These are phyloP conservation scores for Protaetia brevitarsis DNA, from an alignment of 1,140 invertebrate species.

Conservation along the genomic window DNA sequence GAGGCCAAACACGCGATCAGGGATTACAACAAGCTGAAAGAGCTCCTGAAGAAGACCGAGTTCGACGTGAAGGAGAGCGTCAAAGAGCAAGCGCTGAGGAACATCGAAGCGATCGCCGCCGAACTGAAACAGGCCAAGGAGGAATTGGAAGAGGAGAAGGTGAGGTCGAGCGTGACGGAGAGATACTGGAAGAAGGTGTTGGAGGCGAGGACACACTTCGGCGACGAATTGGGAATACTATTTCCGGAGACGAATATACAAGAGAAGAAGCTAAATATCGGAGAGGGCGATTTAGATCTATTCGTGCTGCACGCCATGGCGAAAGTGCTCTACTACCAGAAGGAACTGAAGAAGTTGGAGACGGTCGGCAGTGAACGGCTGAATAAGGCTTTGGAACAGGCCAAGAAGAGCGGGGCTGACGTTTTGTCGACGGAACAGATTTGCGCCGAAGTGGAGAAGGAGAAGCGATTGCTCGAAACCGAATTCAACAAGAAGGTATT, in stretches of 20 bases:
- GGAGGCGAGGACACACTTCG: slow-evolving; percentile 65
- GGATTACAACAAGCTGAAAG: slow-evolving; percentile 47
- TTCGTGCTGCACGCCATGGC: slow-evolving; percentile 66
- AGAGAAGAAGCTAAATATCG: slow-evolving; percentile 61
- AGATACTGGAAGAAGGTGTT: slow-evolving; percentile 71
- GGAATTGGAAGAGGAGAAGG: slow-evolving; percentile 55
- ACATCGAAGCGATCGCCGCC: slow-evolving; percentile 60
- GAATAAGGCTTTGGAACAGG: slow-evolving; percentile 59
- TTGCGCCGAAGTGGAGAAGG: slow-evolving; percentile 55
- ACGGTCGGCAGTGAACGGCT: slow-evolving; percentile 62
- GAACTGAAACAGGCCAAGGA: slow-evolving; percentile 60
- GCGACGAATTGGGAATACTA: slow-evolving; percentile 68
- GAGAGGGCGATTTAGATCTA: slow-evolving; percentile 64
- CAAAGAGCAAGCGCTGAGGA: slow-evolving; percentile 51
- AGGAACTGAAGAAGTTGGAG: slow-evolving; percentile 67
- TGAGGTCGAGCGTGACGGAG: slow-evolving; percentile 59
- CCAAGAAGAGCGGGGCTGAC: slow-evolving; percentile 49
- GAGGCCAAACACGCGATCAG: slow-evolving; percentile 46
- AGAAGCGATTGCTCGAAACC: slow-evolving; percentile 53
- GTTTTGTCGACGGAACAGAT: slow-evolving; percentile 53
- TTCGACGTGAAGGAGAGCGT: slow-evolving; percentile 38
- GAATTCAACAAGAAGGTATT: slow-evolving; percentile 57
- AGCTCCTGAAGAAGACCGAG: slow-evolving; percentile 42
- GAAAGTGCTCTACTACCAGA: slow-evolving; percentile 65
- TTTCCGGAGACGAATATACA: slow-evolving; percentile 67